Conservation (phyloP, 2,797 vertebrate genomes). For the Eurystomus glaucurus region DNA sequence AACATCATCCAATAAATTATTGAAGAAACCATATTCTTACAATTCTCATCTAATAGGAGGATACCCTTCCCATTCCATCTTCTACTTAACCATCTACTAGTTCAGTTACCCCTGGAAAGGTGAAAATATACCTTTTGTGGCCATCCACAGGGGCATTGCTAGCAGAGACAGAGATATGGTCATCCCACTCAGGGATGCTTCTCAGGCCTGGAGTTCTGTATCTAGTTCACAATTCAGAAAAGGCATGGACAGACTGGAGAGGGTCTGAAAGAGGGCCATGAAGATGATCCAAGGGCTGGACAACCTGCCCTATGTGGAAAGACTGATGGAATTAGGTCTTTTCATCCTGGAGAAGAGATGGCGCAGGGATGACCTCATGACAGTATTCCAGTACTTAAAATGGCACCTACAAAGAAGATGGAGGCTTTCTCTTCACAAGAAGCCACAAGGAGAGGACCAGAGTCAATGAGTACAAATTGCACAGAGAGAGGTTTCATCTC, state of each 20-base stretch:
- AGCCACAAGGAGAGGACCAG: background rate
- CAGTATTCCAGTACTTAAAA: background rate
- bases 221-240: background rate
- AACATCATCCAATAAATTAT: background rate
- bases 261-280: background rate
- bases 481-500: background rate
- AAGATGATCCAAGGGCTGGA: background rate
- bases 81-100: background rate
- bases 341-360: background rate
- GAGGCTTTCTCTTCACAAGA: background rate
- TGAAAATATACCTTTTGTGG: background rate
- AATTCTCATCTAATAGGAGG: background rate
- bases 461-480: background rate
- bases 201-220: background rate
- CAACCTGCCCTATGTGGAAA: background rate
- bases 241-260: background rate
- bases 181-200: background rate
- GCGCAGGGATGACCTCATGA: background rate
- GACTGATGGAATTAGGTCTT: background rate
- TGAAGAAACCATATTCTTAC: background rate
- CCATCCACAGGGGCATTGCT: background rate
- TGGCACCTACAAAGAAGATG: background rate
- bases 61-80: rapidly evolving
- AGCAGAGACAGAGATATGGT: rapidly evolving
- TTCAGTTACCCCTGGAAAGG: background rate